Evolutionary conservation across 2,113 vertebrate genomes (phyloP).

Genomic region (Baryphthengus martii): DNA sequence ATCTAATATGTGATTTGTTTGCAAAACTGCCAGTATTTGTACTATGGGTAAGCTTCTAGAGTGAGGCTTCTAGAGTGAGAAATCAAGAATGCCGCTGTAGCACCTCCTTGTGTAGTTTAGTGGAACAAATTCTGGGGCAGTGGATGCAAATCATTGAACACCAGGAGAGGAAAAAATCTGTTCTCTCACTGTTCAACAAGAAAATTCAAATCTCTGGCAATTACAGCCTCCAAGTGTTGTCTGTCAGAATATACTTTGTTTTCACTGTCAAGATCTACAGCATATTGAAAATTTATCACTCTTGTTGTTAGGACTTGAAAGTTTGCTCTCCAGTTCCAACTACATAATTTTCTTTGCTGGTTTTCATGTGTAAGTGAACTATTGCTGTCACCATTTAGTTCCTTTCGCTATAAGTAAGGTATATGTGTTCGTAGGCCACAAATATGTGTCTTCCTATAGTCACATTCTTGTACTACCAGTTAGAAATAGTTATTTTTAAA

Average conservation of each 20-base stretch:
- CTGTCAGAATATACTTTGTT: not conserved
- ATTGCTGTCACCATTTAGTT: not conserved
- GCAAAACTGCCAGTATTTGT: not conserved
- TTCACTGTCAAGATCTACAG: not conserved
- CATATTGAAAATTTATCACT: not conserved
- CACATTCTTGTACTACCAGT: not conserved
- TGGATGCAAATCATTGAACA: not conserved
- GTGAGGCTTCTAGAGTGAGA: not conserved
- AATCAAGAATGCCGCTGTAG: not conserved
- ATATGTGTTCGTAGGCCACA: not conserved
- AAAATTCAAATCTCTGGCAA: not conserved
- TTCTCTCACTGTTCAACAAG: not conserved
- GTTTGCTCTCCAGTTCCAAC: not conserved
- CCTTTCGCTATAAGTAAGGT: not conserved
- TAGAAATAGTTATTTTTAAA: not conserved
- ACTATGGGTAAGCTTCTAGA: not conserved
- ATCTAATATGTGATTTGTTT: not conserved
- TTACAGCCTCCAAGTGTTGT: not conserved
- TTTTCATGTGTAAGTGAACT: not conserved
- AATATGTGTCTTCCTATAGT: not conserved
- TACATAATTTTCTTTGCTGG: not conserved
- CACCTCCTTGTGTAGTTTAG: not conserved
- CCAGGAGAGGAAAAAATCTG: not conserved
- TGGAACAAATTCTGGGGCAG: not conserved
- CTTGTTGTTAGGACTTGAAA: not conserved